phyloP scores from a whole-genome alignment of 2,797 vertebrate species.

The Choloepus didactylus region DNA sequence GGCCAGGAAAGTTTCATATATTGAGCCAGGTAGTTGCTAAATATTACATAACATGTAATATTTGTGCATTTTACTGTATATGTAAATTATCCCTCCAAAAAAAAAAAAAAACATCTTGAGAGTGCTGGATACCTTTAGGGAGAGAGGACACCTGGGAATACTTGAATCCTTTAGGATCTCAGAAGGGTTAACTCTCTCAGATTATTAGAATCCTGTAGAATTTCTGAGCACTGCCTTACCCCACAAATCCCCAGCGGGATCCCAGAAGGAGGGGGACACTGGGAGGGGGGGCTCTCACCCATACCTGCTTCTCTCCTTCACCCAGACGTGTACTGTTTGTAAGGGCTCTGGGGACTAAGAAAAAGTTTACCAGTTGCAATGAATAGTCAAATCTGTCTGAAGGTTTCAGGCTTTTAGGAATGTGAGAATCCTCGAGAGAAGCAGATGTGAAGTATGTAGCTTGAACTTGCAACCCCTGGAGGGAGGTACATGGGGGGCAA shows the following conservation, averaged over 20 bases:
- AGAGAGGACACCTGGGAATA: neutral
- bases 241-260: neutral
- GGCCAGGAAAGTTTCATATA: neutral
- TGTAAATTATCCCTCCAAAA: neutral
- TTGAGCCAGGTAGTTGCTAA: neutral
- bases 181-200: neutral
- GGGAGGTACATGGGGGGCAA: rapidly evolving
- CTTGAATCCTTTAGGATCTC: neutral
- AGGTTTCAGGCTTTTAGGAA: neutral
- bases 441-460: neutral
- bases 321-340: neutral
- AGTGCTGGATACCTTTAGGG: neutral
- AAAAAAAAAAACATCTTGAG: neutral
- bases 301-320: neutral
- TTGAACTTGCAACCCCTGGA: rapidly evolving
- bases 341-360: neutral
- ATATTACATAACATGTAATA: neutral
- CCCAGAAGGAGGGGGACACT: no score
- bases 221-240: neutral
- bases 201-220: neutral
- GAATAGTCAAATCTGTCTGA: neutral
- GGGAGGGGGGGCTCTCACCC: neutral
- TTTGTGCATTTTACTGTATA: neutral
- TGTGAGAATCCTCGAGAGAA: neutral
- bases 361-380: neutral